phyloP scores from a whole-genome alignment of 2,888 invertebrate genomes.

The Agrotis segetum region DNA sequence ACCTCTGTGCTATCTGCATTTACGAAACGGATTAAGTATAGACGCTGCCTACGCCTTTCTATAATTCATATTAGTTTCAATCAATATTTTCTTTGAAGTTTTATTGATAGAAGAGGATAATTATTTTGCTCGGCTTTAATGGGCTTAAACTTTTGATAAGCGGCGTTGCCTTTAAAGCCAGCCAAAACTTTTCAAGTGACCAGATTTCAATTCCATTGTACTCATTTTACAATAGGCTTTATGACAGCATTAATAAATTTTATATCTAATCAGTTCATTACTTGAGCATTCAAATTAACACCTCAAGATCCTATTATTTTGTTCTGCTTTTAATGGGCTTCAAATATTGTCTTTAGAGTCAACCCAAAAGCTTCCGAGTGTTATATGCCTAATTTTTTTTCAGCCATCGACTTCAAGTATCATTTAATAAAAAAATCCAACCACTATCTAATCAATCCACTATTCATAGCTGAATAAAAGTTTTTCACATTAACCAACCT shows the following conservation, averaged over 20 bases:
- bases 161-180: not conserved
- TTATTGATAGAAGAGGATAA: not conserved
- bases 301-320: not conserved
- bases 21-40: not conserved
- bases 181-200: not conserved
- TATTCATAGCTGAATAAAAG: no score
- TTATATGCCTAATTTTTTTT: no score
- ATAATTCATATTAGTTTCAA: slow-evolving; percentile 16
- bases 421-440: no score
- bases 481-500: no score
- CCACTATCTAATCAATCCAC: no score
- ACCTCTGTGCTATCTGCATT: no score
- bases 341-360: no score
- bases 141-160: not conserved
- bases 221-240: not conserved
- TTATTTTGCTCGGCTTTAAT: slow-evolving; percentile 7
- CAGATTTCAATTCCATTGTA: not conserved
- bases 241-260: no score
- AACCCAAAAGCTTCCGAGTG: not conserved
- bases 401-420: no score
- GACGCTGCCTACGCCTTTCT: slow-evolving; percentile 1
- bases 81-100: slow-evolving; percentile 18
- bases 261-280: no score
- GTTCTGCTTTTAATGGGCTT: not conserved
- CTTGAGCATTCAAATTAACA: no score